These are phyloP conservation scores for Todiramphus saurophagus DNA, from an alignment of 2,113 vertebrate species.

Conservation along the genomic window DNA sequence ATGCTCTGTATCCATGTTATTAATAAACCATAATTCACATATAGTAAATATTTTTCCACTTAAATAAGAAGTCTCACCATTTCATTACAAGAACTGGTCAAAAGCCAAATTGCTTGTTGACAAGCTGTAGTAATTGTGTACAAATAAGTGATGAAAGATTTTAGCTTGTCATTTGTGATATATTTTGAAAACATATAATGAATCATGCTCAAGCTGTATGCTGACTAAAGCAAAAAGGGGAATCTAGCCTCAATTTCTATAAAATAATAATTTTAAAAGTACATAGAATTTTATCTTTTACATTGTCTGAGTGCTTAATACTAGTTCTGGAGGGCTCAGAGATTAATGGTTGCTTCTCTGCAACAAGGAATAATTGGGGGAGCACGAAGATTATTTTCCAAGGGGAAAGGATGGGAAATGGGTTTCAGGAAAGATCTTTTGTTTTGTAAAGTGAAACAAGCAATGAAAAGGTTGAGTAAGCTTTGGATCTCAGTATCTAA, in stretches of 20 bases:
- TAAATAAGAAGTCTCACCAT: neutral
- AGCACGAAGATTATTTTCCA: neutral
- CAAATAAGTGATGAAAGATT: slow-evolving; percentile 2
- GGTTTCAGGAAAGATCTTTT: neutral
- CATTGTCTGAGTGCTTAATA: neutral
- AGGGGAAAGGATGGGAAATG: neutral
- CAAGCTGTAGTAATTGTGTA: neutral
- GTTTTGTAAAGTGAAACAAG: neutral
- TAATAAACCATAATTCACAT: neutral
- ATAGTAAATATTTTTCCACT: neutral
- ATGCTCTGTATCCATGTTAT: neutral
- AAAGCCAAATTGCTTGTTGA: slow-evolving; percentile 41
- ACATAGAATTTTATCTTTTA: neutral
- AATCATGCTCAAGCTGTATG: neutral
- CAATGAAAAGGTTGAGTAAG: neutral
- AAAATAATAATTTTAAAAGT: neutral
- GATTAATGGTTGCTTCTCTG: neutral
- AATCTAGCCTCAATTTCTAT: neutral
- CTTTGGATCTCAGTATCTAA: neutral
- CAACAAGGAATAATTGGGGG: neutral
- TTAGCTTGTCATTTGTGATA: neutral
- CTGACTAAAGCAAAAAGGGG: neutral
- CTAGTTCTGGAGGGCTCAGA: neutral
- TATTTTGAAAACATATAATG: neutral
- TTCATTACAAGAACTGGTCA: neutral